Percentiles rank a stretch among this genome's conserved stretches.
Conservation (phyloP, 2,888 invertebrate genomes). For the Altica lythri region DNA sequence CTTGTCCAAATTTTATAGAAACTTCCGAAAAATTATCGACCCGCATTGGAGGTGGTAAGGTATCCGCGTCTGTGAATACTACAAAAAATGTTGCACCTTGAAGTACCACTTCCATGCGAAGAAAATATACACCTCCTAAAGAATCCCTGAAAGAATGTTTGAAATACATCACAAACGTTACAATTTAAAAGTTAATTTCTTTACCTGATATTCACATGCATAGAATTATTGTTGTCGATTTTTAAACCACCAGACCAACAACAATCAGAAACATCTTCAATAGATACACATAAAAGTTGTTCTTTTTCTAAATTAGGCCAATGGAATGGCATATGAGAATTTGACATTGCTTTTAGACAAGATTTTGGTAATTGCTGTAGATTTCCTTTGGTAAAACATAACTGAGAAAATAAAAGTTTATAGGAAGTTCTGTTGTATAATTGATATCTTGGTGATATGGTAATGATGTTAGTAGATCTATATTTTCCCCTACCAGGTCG, state of each 20-base stretch:
- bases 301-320: constrained; percentile 93
- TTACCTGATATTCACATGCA: constrained; percentile 85
- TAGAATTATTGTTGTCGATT: constrained; percentile 80
- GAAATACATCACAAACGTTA: not conserved
- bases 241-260: constrained; percentile 93
- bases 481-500: constrained; percentile 87
- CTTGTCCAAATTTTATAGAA: constrained; percentile 83
- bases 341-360: constrained; percentile 75
- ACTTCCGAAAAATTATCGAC: constrained; percentile 95
- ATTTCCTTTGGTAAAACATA: constrained; percentile 69
- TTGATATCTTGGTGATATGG: constrained; percentile 90
- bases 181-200: not conserved
- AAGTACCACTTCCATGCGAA: constrained; percentile 87
- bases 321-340: constrained; percentile 93
- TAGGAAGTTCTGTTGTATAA: constrained; percentile 84
- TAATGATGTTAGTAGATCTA: constrained; percentile 88
- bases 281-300: constrained; percentile 83
- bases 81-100: constrained; percentile 91
- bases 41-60: constrained; percentile 91
- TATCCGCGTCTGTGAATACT: constrained; percentile 88
- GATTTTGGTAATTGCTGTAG: constrained; percentile 60
- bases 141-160: constrained; percentile 64
- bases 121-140: constrained; percentile 77
- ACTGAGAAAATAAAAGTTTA: constrained; percentile 87
- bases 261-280: constrained; percentile 71